Conservation (phyloP, 2,113 vertebrate species). For the Strix aluco region DNA sequence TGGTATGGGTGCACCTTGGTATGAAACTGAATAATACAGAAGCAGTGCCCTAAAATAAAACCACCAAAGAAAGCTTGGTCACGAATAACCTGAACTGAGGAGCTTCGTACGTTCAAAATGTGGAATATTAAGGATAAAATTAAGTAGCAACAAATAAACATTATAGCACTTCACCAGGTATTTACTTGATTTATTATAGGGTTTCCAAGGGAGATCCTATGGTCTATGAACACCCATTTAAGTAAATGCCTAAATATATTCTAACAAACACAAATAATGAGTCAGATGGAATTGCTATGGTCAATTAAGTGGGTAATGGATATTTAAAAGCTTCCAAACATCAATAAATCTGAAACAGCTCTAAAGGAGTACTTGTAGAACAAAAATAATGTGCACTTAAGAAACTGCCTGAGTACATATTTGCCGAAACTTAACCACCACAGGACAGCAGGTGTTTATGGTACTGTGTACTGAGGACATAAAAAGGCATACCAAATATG, state of each 20-base stretch:
- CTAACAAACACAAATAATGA: slow-evolving; percentile 51
- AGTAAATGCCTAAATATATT: slow-evolving; percentile 50
- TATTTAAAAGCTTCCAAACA: slow-evolving; percentile 56
- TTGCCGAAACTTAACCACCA: not conserved
- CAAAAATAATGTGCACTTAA: slow-evolving; percentile 41
- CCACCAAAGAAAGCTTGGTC: not conserved
- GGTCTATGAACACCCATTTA: not conserved
- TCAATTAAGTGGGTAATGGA: slow-evolving; percentile 50
- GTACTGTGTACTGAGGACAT: not conserved
- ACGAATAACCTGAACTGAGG: not conserved
- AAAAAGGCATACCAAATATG: not conserved
- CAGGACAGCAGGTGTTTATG: not conserved
- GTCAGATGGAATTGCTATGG: slow-evolving; percentile 39
- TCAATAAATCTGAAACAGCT: slow-evolving; percentile 49
- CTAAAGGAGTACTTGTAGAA: slow-evolving; percentile 17
- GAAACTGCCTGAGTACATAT: not conserved
- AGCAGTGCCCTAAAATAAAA: not conserved
- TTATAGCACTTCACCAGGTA: not conserved
- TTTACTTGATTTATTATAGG: slow-evolving; percentile 32
- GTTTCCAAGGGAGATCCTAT: slow-evolving; percentile 24
- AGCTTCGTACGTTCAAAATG: not conserved
- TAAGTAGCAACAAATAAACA: not conserved
- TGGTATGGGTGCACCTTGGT: not conserved
- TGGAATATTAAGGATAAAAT: not conserved
- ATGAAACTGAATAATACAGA: not conserved